Base-by-base conservation (phyloP, 2,113 vertebrate species). In the Aegypius monachus region DNA sequence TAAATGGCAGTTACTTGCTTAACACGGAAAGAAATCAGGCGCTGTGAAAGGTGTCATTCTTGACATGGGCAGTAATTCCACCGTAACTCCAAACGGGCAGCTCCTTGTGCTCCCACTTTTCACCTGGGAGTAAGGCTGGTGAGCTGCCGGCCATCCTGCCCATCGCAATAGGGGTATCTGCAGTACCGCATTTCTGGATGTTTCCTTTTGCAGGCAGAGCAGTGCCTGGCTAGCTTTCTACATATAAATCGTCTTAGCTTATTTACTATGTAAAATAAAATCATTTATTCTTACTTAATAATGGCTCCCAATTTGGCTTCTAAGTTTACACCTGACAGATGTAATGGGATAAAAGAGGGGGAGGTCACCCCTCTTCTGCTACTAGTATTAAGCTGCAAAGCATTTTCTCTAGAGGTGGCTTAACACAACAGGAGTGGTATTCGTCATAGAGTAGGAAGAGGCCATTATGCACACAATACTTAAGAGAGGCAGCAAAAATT, bases 91-190 rank as follows among this genome's bases (percentile, higher is more conserved):
- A 40, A 71, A 48, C 22, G 31, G 70, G 61, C 65, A 87, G 43
- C 10, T 47, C n/a, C 45, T 25, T 43, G 25, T 74, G 26, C 47
- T 95, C 72, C 61, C 23, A 0, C 22, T 84, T 56, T 88, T 75
- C 77, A 68, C 19, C 36, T 19, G 43, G 50, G 43, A 61, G 43
- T 16, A 13, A 25, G 19, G 67, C 74, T 78, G 47, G 32, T 62
- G 63, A 67, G 59, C 68, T 81, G 56, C 77, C 9, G 7, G 56
- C 47, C 43, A 34, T 36, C 17, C 53, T 71, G 58, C 48, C 63
- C 0, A 0, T 25, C 32, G 70, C 47, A 65, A 13, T 2, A 26
- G 31, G 40, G 47, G 27, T 3, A 11, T 50, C 42, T 55, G 63
- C 0, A 0, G n/a, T n/a, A 17, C 61, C 38, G 42, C 19, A 19